Evolutionary conservation across 92 coral and sea anemone genomes (phyloP).

Genomic region (Porites lobata): DNA sequence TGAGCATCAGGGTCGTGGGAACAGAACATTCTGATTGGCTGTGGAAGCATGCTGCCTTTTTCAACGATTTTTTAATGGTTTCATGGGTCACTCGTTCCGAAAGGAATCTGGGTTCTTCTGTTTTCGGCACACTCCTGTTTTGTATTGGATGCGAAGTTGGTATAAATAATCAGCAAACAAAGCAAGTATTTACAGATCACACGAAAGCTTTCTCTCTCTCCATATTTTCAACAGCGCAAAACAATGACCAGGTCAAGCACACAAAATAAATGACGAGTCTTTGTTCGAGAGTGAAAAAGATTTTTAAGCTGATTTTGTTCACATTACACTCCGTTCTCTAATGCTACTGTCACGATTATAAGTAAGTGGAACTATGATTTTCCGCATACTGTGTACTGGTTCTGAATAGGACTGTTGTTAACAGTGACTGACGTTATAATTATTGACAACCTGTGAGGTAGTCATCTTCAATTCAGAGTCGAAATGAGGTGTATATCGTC

Average conservation of each 20-base stretch:
- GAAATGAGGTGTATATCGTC: no score
- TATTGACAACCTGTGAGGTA: no score
- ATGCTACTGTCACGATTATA: no score
- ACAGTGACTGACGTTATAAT: no score
- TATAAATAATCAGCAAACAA: conserved; percentile 28
- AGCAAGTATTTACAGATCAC: conserved; percentile 8
- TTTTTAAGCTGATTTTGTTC: background rate
- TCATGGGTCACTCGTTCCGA: conserved; percentile 36
- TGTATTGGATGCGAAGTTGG: conserved; percentile 12
- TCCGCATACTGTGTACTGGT: no score
- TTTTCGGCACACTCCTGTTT: conserved; percentile 31
- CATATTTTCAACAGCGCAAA: background rate
- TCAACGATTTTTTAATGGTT: conserved; percentile 24
- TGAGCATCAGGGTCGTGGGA: conserved; percentile 75
- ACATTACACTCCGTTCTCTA: no score
- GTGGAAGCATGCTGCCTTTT: conserved; percentile 1
- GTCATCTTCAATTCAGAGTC: no score
- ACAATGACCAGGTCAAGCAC: background rate
- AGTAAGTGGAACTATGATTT: no score
- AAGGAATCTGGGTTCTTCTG: conserved; percentile 7
- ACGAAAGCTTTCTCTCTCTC: conserved; percentile 5
- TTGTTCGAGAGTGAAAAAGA: background rate
- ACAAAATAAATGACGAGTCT: background rate
- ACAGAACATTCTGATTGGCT: conserved; percentile 70
- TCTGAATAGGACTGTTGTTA: no score